These are phyloP conservation scores for Aix galericulata DNA, from an alignment of 2,113 vertebrate genomes.

Conservation along the genomic window DNA sequence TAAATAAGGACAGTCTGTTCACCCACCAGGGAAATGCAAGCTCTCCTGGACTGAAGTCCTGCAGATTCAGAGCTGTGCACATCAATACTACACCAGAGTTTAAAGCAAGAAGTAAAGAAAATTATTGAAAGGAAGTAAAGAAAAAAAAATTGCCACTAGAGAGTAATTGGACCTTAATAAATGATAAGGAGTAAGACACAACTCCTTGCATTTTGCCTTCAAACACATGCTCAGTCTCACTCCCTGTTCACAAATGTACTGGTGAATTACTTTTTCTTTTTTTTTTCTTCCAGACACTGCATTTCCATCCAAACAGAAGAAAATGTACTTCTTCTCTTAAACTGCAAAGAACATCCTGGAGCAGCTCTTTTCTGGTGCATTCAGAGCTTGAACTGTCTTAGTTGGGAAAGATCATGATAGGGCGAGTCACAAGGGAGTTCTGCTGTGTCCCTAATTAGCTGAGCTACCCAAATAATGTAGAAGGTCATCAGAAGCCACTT, in stretches of 20 bases:
- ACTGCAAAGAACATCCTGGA: conserved; percentile 14
- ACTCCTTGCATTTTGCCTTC: neutral
- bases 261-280: neutral
- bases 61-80: neutral
- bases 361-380: conserved; percentile 23
- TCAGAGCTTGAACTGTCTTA: conserved; percentile 32
- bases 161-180: neutral
- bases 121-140: neutral
- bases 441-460: conserved; percentile 58
- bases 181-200: neutral
- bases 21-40: neutral
- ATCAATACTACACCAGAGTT: neutral
- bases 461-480: conserved; percentile 56
- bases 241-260: neutral
- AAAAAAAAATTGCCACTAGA: neutral
- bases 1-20: neutral
- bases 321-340: conserved; percentile 15
- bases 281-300: neutral
- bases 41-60: neutral
- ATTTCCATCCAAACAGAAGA: neutral
- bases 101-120: neutral
- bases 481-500: conserved; percentile 59
- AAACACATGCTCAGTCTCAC: neutral
- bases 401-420: conserved; percentile 51
- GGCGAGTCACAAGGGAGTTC: conserved; percentile 46